These are phyloP conservation scores for Bombyx mandarina DNA, from an alignment of 1,140 invertebrate genomes.

Conservation along the genomic window DNA sequence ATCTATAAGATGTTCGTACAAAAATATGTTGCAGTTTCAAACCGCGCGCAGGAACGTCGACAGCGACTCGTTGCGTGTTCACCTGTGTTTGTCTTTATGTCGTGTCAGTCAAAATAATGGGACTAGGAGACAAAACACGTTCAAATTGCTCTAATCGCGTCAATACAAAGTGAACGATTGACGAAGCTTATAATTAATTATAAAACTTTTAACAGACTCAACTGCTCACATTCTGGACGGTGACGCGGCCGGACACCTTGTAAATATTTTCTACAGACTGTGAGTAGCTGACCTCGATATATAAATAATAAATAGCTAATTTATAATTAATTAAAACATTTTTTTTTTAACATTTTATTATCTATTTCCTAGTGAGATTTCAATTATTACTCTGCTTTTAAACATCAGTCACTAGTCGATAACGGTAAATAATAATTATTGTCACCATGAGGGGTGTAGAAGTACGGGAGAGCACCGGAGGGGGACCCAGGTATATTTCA, in stretches of 20 bases:
- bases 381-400: conserved; percentile 26
- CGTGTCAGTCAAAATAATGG: conserved; percentile 8
- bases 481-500: conserved; percentile 55
- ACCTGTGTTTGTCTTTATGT: conserved; percentile 7
- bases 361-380: conserved; percentile 42
- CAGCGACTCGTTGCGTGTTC: neutral
- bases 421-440: conserved; percentile 14
- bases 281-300: conserved; percentile 15
- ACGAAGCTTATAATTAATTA: conserved; percentile 6
- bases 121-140: conserved; percentile 10
- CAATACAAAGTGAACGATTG: conserved; percentile 3
- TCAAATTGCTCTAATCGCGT: neutral
- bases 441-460: conserved; percentile 8
- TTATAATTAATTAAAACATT: conserved; percentile 34
- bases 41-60: neutral
- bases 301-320: conserved; percentile 37
- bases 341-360: conserved; percentile 19
- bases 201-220: conserved; percentile 2
- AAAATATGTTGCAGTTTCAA: too few species aligned
- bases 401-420: conserved; percentile 29
- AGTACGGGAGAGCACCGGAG: conserved; percentile 6
- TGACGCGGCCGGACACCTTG: neutral
- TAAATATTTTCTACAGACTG: conserved; percentile 14
- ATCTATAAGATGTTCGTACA: too few species aligned
- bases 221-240: conserved; percentile 4